Evolutionary conservation across 2,888 invertebrate genomes (phyloP).

Genomic region (Spilarctia lutea): DNA sequence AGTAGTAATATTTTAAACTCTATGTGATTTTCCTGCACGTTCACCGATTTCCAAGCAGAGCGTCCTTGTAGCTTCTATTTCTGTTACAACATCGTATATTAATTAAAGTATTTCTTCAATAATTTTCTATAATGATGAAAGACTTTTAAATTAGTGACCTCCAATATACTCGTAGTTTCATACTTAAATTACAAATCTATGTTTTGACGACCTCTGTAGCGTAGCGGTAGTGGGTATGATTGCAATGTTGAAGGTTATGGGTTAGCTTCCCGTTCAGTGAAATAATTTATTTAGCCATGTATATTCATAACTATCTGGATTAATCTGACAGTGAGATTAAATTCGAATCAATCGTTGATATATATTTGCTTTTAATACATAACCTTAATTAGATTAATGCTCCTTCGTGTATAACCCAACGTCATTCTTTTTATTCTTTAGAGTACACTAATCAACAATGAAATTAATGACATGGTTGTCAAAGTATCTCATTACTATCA

Average conservation of each 20-base stretch:
- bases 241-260: not conserved
- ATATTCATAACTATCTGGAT: not conserved
- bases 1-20: too few relatives aligned
- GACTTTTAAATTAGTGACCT: conserved; percentile 19
- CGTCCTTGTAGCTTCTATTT: conserved; percentile 40
- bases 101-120: conserved; percentile 31
- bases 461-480: not conserved
- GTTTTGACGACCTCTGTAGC: not conserved
- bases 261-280: not conserved
- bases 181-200: not conserved
- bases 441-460: not conserved
- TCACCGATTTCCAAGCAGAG: conserved; percentile 17
- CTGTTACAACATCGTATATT: conserved; percentile 22
- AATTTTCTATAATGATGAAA: conserved; percentile 37
- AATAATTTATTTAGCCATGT: not conserved
- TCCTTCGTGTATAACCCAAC: too few relatives aligned
- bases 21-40: too few relatives aligned
- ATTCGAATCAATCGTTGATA: not conserved
- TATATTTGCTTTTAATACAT: not conserved
- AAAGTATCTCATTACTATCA: not conserved
- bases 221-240: not conserved
- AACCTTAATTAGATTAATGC: not conserved
- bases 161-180: not conserved
- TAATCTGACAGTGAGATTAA: not conserved
- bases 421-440: not conserved